Base-by-base conservation (phyloP, 2,888 invertebrate genomes). In the Hetaerina titia region DNA sequence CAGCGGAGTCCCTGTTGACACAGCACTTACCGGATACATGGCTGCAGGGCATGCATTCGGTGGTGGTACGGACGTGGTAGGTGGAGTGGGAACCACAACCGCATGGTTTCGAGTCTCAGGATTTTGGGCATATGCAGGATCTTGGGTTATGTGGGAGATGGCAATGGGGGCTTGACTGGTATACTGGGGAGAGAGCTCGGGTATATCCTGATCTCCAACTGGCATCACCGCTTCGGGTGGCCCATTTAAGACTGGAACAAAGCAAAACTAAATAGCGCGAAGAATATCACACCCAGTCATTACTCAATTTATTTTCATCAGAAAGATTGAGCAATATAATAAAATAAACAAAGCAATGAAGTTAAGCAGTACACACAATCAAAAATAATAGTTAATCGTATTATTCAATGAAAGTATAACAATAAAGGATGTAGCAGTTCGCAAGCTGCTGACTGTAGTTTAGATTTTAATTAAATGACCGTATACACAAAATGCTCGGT, bases 11-110 rank as follows among this genome's bases (percentile, higher is more conserved):
- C n/a, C n/a, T n/a, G n/a, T n/a, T n/a, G n/a, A n/a, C n/a, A n/a
- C n/a, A n/a, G n/a, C 45, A 92, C 92, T 92, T 74, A 92, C 92
- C 69, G 92, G 92, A 9, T 69, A 92, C 92, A 92, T 95, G 97
- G 95, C 95, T 96, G 96, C 96, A 96, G 97, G 95, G 96, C 97
- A 89, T 97, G 97, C 95, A 97, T 97, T 95, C 94, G 95, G 96
- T 95, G 95, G 96, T 95, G 95, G 96, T 95, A 95, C 96, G 94
- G 95, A 95, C 92, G 95, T 96, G 96, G 95, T 96, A 96, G 95
- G 96, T 95, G 95, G 95, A 74, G 95, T 95, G 89, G 95, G 90
- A 22, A 95, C 69, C 89, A 95, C 69, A 31, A 95, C 58, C 22
- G 92, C 92, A 92, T 92, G 92, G n/a, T 92, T 92, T 22, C 22